These are phyloP conservation scores for Microplitis mediator DNA, from an alignment of 1,140 invertebrate genomes.

Conservation along the genomic window DNA sequence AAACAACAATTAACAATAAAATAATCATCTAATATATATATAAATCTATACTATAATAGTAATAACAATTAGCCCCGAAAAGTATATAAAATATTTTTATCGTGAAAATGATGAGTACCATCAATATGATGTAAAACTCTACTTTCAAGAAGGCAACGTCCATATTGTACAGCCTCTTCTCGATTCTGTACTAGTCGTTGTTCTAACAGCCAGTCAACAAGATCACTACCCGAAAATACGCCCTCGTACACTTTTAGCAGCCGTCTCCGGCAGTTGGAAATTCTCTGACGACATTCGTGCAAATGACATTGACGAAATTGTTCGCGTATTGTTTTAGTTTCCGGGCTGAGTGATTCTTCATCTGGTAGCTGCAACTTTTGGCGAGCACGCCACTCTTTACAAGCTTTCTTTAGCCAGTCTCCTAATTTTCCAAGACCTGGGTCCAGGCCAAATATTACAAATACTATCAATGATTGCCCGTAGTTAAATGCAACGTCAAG, in stretches of 20 bases:
- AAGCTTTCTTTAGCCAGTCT: constrained; percentile 48
- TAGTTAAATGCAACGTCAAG: constrained; percentile 87
- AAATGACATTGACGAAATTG: constrained; percentile 87
- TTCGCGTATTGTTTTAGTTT: constrained; percentile 83
- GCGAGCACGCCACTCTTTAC: constrained; percentile 43
- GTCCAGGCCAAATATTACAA: constrained; percentile 86
- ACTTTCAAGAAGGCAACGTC: constrained; percentile 81
- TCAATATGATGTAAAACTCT: constrained; percentile 83
- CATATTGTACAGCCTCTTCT: constrained; percentile 80
- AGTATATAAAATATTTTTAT: constrained; percentile 73
- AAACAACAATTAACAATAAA: not conserved
- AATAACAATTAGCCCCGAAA: constrained; percentile 58
- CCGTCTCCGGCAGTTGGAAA: constrained; percentile 72
- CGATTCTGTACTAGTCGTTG: constrained; percentile 78
- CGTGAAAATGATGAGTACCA: constrained; percentile 80
- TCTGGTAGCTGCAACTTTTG: constrained; percentile 66
- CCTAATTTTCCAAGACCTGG: constrained; percentile 61
- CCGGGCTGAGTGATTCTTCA: constrained; percentile 74
- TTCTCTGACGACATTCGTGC: constrained; percentile 78
- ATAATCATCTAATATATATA: not conserved
- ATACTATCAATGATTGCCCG: constrained; percentile 84
- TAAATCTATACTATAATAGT: not conserved
- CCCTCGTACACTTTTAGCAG: constrained; percentile 74
- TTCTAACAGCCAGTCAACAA: constrained; percentile 85
- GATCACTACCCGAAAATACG: constrained; percentile 82